Percentiles rank a stretch among this genome's conserved stretches.
phyloP scores from a whole-genome alignment of 2,113 vertebrate genomes.

The Vireo altiloquus region DNA sequence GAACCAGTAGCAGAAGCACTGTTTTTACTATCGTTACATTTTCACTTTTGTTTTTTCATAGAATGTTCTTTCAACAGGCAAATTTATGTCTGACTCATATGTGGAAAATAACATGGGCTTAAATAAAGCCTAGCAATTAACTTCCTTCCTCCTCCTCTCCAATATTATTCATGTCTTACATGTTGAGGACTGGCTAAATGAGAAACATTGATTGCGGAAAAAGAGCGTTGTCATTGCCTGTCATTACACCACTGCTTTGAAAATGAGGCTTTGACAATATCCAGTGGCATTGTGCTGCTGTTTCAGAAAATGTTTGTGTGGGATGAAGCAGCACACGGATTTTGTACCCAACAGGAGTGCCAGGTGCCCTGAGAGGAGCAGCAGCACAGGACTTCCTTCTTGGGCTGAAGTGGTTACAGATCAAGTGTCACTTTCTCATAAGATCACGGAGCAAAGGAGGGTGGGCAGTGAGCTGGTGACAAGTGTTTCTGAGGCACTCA shows the following conservation, averaged over 20 bases:
- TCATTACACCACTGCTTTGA: not conserved
- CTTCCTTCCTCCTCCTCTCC: not conserved
- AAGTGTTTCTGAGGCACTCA: not conserved
- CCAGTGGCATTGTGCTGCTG: not conserved
- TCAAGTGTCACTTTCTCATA: accelerated
- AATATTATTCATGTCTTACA: not conserved
- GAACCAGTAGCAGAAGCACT: not conserved
- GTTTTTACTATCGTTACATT: not conserved
- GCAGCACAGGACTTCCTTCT: not conserved
- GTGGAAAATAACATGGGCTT: not conserved
- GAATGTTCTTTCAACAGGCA: not conserved
- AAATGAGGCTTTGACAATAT: not conserved
- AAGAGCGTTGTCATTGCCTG: not conserved
- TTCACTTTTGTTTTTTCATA: not conserved
- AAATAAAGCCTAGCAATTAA: conserved; percentile 9
- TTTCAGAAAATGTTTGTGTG: not conserved
- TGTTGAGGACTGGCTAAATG: not conserved
- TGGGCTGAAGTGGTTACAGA: not conserved
- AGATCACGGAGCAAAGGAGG: not conserved
- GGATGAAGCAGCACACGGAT: not conserved
- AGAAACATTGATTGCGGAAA: not conserved
- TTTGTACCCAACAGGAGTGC: not conserved
- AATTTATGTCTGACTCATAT: not conserved
- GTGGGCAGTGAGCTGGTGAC: not conserved
- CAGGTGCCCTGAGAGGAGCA: not conserved